Percentiles rank a stretch among this genome's conserved stretches.
These are phyloP conservation scores for Chironomus tentans DNA, from an alignment of 2,888 invertebrate species.

Conservation along the genomic window DNA sequence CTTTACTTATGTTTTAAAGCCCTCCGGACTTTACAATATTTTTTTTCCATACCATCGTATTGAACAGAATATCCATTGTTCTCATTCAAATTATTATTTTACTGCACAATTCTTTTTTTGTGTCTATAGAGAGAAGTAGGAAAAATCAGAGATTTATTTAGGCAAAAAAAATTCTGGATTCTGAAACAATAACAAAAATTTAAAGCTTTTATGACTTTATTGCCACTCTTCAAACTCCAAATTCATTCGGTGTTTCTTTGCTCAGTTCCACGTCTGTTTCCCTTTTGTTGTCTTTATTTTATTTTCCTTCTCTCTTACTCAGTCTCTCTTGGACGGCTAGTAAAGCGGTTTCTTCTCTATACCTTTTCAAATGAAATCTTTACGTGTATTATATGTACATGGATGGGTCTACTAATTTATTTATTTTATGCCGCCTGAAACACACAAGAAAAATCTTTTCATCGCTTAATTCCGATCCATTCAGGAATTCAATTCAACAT, in stretches of 20 bases:
- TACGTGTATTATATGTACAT: neutral
- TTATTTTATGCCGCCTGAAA: constrained; percentile 20
- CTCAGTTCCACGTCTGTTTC: constrained; percentile 7
- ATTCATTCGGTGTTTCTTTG: constrained; percentile 1
- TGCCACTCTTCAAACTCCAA: constrained; percentile 21
- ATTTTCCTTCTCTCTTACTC: neutral
- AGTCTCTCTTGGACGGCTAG: neutral
- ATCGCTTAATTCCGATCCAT: constrained; percentile 6
- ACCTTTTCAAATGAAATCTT: neutral
- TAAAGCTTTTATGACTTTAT: constrained; percentile 25
- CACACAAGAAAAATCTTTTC: constrained; percentile 12
- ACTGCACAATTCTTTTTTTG: neutral
- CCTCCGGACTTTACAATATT: no score
- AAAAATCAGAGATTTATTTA: neutral
- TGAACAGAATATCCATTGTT: neutral
- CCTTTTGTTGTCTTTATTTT: constrained; percentile 3
- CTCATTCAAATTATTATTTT: constrained; percentile 4
- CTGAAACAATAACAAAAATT: constrained; percentile 20
- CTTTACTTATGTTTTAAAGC: no score
- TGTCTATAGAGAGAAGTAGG: neutral
- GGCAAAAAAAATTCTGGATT: neutral
- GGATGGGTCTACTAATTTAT: constrained; percentile 22
- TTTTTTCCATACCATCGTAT: no score
- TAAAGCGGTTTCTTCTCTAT: constrained; percentile 9
- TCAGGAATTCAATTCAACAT: constrained; percentile 4